Evolutionary conservation across 2,888 invertebrate genomes (phyloP), one percentile per base, ranked within the genome.

Genomic region (Cantharis nigra): DNA sequence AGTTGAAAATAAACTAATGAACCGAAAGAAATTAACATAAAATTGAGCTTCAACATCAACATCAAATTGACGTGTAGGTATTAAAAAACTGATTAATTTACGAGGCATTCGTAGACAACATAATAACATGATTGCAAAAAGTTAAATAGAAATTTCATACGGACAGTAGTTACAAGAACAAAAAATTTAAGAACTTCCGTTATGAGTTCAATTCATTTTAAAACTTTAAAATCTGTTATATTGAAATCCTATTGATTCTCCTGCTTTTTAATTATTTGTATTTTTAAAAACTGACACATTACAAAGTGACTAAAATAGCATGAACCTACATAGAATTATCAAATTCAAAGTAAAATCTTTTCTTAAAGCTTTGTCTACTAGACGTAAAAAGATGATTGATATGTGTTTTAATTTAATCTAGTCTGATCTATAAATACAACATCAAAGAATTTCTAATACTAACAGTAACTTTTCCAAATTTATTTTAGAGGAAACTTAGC

Each of bases 321-420:
- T n/a, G 13, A 33, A 33, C 33, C 33, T 33, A 33, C 33, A 33
- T 33, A 33, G 11, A 49, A 49, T n/a, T n/a, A 49, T 49, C 49
- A 49, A 49, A 49, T 49, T 49, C 49, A 49, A 49, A 49, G 49
- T 49, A 49, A 49, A 49, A 49, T 49, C 49, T 49, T 49, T 49
- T 49, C 49, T n/a, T 49, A n/a, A 13, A 49, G 49, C 49, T 49
- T 49, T 49, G 49, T 49, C 49, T 49, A 49, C 49, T 49, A 7
- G n/a, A 49, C 65, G 65, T 67, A 23, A 67, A 67, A 26, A 67
- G 65, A 67, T 67, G 65, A 67, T 67, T 67, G 65, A 67, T 67
- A 23, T 67, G 23, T 67, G 26, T 23, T 67, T 26, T 67, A 67
- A 67, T 67, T 26, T 67, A 67, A 67, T 67, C 65, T 67, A 23